Evolutionary conservation across 2,797 vertebrate genomes (phyloP), one percentile per base, ranked within the genome.

Genomic region (Taeniopygia guttata): DNA sequence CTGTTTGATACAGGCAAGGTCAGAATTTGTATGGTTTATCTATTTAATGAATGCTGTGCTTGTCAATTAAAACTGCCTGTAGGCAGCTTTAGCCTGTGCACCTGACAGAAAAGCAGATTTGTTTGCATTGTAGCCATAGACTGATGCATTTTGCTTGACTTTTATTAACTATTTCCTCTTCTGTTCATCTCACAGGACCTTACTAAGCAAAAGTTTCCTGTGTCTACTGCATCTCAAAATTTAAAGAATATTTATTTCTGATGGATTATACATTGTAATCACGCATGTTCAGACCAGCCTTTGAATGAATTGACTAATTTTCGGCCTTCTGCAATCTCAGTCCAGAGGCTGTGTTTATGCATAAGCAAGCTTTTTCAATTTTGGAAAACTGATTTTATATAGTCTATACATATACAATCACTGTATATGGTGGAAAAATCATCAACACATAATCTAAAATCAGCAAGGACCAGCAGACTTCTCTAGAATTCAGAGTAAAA

Each of bases 41-140:
- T 89, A 25, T 52, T 89, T 93, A 52, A 62, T 43, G 34, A 94
- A 91, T 69, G 18, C 15, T 66, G 45, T 30, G 51, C 62, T 94
- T 81, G 68, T 68, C 75, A 94, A 88, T 46, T 86, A 64, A 96
- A 86, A 63, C 7, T 85, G 64, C 70, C 52, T 86, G 29, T 87
- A 85, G 67, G 58, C 66, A 87, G 58, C 12, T 94, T 93, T 89
- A 94, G 55, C 45, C n/a, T 84, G 16, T 59, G 42, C 15, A 72
- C 19, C 59, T 81, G 59, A 93, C 20, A 91, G 30, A 93, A 91
- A 93, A 77, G 11, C 18, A 82, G 62, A 84, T 84, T 82, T 94
- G 18, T 74, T 85, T 91, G 29, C 25, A 59, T 49, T 78, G 42
- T 45, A 70, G 6, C 45, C 14, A 34, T 55, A 48, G 94, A 85